Percentiles rank a stretch among this genome's conserved stretches.
phyloP scores from a whole-genome alignment of 2,113 vertebrate species.

The Crotalus tigris region DNA sequence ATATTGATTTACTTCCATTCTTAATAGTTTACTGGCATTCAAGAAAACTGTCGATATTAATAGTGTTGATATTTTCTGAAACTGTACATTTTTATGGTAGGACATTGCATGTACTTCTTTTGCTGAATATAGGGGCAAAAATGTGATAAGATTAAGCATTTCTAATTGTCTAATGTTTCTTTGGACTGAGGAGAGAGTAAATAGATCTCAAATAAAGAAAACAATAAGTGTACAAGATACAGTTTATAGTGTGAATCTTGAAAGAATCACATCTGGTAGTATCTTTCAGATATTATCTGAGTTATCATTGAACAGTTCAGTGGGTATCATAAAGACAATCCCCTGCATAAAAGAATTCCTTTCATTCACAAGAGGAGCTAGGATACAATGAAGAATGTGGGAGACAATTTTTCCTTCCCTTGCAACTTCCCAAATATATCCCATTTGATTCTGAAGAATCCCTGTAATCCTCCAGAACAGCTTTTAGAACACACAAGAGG shows the following conservation, averaged over 20 bases:
- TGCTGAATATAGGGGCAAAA: slow-evolving; percentile 30
- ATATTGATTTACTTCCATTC: slow-evolving; percentile 62
- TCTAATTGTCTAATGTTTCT: slow-evolving; percentile 33
- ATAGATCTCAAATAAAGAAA: slow-evolving; percentile 34
- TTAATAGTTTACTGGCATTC: slow-evolving; percentile 48
- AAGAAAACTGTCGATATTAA: slow-evolving; percentile 42
- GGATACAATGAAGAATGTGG: not conserved
- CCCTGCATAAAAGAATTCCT: not conserved
- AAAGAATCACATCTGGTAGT: slow-evolving; percentile 34
- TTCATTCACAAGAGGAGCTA: not conserved
- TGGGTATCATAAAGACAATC: not conserved
- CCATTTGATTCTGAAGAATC: not conserved
- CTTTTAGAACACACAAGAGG: not conserved
- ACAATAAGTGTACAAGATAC: slow-evolving; percentile 21
- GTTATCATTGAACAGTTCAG: not conserved
- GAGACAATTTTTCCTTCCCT: not conserved
- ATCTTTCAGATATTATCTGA: not conserved
- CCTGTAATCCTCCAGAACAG: not conserved
- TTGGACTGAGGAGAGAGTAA: slow-evolving; percentile 22
- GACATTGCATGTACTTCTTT: not conserved
- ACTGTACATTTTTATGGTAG: not conserved
- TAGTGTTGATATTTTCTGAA: slow-evolving; percentile 34
- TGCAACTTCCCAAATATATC: not conserved
- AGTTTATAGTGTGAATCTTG: slow-evolving; percentile 34
- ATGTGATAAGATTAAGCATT: slow-evolving; percentile 29